Conservation (phyloP, 1,140 invertebrate genomes). For the Formica exsecta region DNA sequence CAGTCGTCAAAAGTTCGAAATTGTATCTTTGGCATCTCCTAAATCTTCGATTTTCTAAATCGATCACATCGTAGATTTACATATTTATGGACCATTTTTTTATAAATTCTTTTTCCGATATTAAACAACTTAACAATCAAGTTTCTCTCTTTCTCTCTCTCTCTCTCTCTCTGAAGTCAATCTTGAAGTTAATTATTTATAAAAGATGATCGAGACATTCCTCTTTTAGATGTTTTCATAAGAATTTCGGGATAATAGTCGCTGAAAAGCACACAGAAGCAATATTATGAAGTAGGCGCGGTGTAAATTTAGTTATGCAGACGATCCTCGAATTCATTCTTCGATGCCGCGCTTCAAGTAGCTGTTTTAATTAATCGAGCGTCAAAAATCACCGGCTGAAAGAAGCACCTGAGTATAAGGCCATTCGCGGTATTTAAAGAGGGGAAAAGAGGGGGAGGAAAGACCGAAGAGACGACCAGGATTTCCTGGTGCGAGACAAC, state of each 20-base stretch:
- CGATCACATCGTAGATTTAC: neutral
- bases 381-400: conserved; percentile 45
- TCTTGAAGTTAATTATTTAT: neutral
- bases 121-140: neutral
- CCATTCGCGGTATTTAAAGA: conserved; percentile 42
- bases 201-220: neutral
- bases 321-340: conserved; percentile 18
- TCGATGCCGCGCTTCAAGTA: conserved; percentile 19
- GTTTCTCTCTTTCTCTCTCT: neutral
- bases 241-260: neutral
- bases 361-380: conserved; percentile 45
- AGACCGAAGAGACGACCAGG: conserved; percentile 55
- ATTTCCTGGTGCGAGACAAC: conserved; percentile 72
- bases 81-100: neutral
- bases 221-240: neutral
- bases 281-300: conserved; percentile 8
- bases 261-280: neutral
- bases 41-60: neutral
- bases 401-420: conserved; percentile 49
- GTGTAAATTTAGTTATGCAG: conserved; percentile 6
- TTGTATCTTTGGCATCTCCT: neutral
- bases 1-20: neutral
- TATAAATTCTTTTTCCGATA: neutral
- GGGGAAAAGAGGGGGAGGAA: neutral
- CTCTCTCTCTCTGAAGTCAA: too few relatives aligned